These are phyloP conservation scores for Leptura quadrifasciata DNA, from an alignment of 2,888 invertebrate species.

Conservation along the genomic window DNA sequence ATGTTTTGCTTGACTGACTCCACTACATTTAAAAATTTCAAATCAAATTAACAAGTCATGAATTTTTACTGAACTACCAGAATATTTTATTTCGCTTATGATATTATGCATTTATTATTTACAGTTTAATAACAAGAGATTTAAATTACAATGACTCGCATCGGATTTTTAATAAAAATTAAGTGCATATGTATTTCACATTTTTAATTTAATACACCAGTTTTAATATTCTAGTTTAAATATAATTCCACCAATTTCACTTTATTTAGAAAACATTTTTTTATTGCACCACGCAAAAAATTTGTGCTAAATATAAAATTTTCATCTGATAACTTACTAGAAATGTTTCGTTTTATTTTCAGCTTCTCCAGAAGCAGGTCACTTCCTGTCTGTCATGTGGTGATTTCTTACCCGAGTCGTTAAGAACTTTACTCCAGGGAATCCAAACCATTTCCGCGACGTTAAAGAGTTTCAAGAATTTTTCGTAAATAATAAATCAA, in stretches of 20 bases:
- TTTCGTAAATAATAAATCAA: not conserved
- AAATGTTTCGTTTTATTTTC: not conserved
- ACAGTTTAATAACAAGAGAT: not conserved
- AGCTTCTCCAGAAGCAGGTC: not conserved
- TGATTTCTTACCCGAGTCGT: not conserved
- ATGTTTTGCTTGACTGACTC: too few relatives aligned
- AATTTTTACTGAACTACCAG: not conserved
- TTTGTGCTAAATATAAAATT: not conserved
- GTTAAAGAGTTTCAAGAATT: not conserved
- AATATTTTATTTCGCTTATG: too few relatives aligned
- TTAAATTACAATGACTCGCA: not conserved
- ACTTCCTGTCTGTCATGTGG: not conserved
- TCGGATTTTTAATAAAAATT: constrained; percentile 5
- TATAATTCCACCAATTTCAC: not conserved
- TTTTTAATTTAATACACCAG: not conserved
- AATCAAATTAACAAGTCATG: not conserved
- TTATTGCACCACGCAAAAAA: not conserved
- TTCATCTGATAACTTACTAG: not conserved
- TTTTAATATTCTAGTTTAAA: constrained; percentile 7
- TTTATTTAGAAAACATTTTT: not conserved
- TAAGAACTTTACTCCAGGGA: not conserved
- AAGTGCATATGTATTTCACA: not conserved
- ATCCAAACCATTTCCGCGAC: not conserved
- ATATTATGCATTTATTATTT: constrained; percentile 1
- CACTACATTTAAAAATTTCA: too few relatives aligned